Conservation (phyloP, 2,113 vertebrate species). For the Rynchops niger region DNA sequence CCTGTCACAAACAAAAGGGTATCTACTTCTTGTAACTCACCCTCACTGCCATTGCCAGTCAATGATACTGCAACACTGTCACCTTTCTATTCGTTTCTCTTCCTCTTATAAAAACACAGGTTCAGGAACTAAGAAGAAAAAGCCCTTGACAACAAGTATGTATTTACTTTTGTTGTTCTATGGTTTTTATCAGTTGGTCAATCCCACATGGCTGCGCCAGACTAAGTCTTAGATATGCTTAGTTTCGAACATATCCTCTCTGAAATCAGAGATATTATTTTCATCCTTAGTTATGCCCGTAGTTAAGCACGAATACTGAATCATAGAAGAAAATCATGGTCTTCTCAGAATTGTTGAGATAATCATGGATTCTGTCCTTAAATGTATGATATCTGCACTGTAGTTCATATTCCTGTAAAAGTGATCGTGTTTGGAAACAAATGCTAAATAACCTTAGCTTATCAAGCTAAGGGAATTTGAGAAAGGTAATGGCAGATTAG, state of each 20-base stretch:
- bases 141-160: accelerated
- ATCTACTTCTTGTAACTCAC: background rate
- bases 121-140: background rate
- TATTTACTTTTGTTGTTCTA: background rate
- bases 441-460: background rate
- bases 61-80: background rate
- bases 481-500: background rate
- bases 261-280: background rate
- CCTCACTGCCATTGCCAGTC: background rate
- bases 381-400: background rate
- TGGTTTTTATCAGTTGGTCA: background rate
- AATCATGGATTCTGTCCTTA: background rate
- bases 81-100: background rate
- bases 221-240: background rate
- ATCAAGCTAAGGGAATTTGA: background rate
- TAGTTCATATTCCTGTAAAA: background rate
- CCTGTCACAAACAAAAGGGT: background rate
- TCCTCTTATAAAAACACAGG: background rate
- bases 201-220: background rate
- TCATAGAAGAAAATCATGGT: background rate
- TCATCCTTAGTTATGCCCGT: background rate
- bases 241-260: background rate
- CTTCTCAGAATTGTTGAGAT: background rate
- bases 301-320: background rate
- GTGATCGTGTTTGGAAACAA: background rate